Base-by-base conservation (phyloP, 1,140 invertebrate species). In the Triops cancriformis region DNA sequence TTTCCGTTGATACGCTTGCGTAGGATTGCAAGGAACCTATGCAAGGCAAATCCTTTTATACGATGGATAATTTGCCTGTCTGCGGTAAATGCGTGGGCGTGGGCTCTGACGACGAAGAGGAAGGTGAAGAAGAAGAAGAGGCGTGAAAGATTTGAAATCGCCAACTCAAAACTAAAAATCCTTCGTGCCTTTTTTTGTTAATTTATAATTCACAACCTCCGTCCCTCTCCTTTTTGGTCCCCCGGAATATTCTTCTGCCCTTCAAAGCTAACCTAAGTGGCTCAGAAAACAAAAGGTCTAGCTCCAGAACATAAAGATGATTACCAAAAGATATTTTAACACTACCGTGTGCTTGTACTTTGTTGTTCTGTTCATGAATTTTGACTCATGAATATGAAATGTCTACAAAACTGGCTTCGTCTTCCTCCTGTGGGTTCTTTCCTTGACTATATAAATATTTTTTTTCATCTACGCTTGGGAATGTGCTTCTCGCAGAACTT, bases 31-130 rank as follows among this genome's bases (percentile, higher is more conserved):
- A 94, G 86, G 89, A 90, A 82, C 87, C 94, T 74, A 94, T 98
- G 77, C 91, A 93, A 83, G 94, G 94, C 81, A 95, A 95, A 85
- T 95, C 94, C 77, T 98, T 98, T 88, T 98, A 97, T 86, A 94
- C 93, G 78, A 93, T 95, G 89, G 94, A 96, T 86, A 93, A 92
- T 81, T 94, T 94, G 85, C 94, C 94, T 28, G 92, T 95, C 79
- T 85, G 84, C 79, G 81, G 81, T 45, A 90, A 91, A 86, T 96
- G 94, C 86, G 92, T 93, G 82, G 94, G 94, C 79, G 91, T 94
- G 73, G 80, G 80, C 45, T 82, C 83, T 23, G 82, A 84, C 75
- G 82, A 82, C 73, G 83, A 82, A 4, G 83, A 80, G 1, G 84
- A 83, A 14, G 31, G 31, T 37, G 82, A 84, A 27, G 93, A 95